Percentiles rank a stretch among this genome's conserved stretches.
Conservation (phyloP, 2,113 vertebrate species). For the Gymnorhina tibicen region DNA sequence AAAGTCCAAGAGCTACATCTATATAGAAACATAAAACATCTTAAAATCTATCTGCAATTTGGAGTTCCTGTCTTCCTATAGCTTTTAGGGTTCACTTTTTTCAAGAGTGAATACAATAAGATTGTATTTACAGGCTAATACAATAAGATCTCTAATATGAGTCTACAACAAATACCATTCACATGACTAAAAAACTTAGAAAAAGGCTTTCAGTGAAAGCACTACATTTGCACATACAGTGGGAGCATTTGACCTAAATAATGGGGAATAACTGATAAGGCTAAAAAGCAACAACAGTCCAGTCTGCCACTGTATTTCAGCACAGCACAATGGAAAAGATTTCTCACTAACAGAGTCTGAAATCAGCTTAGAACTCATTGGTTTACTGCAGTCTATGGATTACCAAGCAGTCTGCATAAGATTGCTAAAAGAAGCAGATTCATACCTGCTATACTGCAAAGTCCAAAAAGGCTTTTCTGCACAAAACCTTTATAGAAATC, state of each 20-base stretch:
- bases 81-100: background rate
- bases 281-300: background rate
- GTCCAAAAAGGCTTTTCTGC: background rate
- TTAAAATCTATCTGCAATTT: background rate
- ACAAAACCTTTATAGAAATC: background rate
- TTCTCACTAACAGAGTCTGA: background rate
- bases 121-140: too few species aligned
- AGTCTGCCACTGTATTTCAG: background rate
- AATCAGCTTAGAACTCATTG: background rate
- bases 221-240: background rate
- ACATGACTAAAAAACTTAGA: background rate
- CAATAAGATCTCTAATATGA: background rate
- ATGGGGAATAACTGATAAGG: background rate
- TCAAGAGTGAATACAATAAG: background rate
- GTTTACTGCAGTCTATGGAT: background rate
- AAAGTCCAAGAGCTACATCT: background rate
- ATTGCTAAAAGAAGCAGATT: background rate
- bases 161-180: background rate
- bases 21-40: background rate
- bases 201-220: background rate
- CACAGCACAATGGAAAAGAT: background rate
- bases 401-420: background rate
- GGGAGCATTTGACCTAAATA: background rate
- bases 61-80: background rate
- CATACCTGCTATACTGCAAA: background rate